These are phyloP conservation scores for Zeus faber DNA, from an alignment of 2,113 vertebrate genomes.

Conservation along the genomic window DNA sequence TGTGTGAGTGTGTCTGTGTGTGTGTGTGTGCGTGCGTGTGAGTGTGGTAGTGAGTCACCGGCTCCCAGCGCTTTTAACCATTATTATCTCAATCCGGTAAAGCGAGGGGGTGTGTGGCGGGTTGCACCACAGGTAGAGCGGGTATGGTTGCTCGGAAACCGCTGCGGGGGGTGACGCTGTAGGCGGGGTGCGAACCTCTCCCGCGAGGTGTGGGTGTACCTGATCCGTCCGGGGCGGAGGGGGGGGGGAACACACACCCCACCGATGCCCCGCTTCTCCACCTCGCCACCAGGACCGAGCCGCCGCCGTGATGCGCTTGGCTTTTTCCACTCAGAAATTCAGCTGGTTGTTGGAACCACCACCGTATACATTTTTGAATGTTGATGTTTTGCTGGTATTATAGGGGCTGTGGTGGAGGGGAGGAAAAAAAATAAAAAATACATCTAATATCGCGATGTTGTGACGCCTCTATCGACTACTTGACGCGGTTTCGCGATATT, in stretches of 20 bases:
- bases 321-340: too few relatives aligned
- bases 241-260: too few relatives aligned
- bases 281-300: neutral
- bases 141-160: constrained; percentile 79
- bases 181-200: constrained; percentile 69
- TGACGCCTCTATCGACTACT: too few relatives aligned
- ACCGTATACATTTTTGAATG: too few relatives aligned
- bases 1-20: neutral
- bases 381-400: too few relatives aligned
- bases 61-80: constrained; percentile 65
- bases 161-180: constrained; percentile 70
- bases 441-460: too few relatives aligned
- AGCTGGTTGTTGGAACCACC: too few relatives aligned
- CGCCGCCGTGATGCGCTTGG: neutral
- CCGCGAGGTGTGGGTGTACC: constrained; percentile 39
- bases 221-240: constrained; percentile 2
- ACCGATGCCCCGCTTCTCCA: neutral
- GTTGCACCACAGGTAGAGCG: constrained; percentile 81
- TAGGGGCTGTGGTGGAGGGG: too few relatives aligned
- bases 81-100: constrained; percentile 66
- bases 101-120: constrained; percentile 65
- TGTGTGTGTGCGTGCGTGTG: constrained; percentile 1
- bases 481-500: too few relatives aligned
- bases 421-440: too few relatives aligned
- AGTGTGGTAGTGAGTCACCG: constrained; percentile 59